These are phyloP conservation scores for Pelobates fuscus DNA, from an alignment of 2,113 vertebrate genomes.

Conservation along the genomic window DNA sequence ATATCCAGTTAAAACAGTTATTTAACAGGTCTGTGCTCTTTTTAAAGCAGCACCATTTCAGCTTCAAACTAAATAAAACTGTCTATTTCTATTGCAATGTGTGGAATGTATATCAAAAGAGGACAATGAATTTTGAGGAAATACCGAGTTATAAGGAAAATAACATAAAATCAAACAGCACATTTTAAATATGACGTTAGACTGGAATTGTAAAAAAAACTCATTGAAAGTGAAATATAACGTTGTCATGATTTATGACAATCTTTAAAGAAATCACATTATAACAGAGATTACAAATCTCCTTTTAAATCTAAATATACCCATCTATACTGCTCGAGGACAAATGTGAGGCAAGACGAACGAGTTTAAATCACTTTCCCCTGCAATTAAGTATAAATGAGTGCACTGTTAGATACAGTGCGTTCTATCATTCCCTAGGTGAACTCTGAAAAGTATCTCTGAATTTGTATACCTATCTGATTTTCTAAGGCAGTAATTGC, in stretches of 20 bases:
- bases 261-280: not conserved
- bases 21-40: no score
- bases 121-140: no score
- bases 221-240: no score
- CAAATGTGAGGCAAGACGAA: not conserved
- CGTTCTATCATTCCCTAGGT: not conserved
- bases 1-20: no score
- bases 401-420: not conserved
- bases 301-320: not conserved
- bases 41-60: no score
- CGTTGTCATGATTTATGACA: conserved; percentile 11
- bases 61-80: no score
- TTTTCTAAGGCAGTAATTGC: conserved; percentile 31
- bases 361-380: not conserved
- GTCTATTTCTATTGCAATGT: no score
- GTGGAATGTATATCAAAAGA: no score
- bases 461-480: not conserved
- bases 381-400: conserved; percentile 15
- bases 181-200: no score
- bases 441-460: conserved; percentile 16
- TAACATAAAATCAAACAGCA: no score
- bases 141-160: no score
- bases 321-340: not conserved
- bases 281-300: not conserved
- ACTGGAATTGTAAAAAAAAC: no score